phyloP scores from a whole-genome alignment of 2,888 invertebrate genomes.

The Sminthurides aquaticus region DNA sequence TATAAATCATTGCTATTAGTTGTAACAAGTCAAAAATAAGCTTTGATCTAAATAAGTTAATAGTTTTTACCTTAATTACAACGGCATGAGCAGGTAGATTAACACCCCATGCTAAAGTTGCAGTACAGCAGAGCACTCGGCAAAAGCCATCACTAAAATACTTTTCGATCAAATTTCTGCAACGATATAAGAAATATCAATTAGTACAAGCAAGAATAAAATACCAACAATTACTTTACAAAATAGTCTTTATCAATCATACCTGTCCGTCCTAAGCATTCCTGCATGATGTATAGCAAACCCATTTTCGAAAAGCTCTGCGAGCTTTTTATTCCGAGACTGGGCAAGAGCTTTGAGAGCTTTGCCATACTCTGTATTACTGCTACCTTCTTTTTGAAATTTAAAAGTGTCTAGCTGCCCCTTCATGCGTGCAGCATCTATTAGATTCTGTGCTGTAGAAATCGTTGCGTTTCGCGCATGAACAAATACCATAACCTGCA shows the following conservation, averaged over 20 bases:
- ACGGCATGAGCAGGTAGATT: constrained; percentile 98
- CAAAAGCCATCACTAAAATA: constrained; percentile 81
- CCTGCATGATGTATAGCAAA: constrained; percentile 96
- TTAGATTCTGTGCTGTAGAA: constrained; percentile 73
- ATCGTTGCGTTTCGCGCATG: constrained; percentile 95
- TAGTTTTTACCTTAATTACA: constrained; percentile 74
- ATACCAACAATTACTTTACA: background rate
- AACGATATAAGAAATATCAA: constrained; percentile 41
- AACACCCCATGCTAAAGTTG: constrained; percentile 98
- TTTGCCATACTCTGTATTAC: constrained; percentile 54
- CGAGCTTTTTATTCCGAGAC: constrained; percentile 72
- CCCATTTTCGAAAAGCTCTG: constrained; percentile 76
- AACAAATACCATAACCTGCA: constrained; percentile 47
- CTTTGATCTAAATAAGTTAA: no score
- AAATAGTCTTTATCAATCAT: constrained; percentile 25
- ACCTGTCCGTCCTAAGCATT: constrained; percentile 79
- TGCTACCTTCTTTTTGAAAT: constrained; percentile 54
- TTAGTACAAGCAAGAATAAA: constrained; percentile 4
- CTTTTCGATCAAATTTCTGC: constrained; percentile 73
- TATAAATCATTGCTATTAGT: constrained; percentile 21
- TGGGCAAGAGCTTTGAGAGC: constrained; percentile 63
- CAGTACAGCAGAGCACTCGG: constrained; percentile 85
- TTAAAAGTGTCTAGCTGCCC: constrained; percentile 62
- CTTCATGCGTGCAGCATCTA: constrained; percentile 70
- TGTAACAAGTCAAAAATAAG: no score